Evolutionary conservation across 2,888 invertebrate genomes (phyloP), one percentile per base, ranked within the genome.

Genomic region (Platerodrilus igneus): DNA sequence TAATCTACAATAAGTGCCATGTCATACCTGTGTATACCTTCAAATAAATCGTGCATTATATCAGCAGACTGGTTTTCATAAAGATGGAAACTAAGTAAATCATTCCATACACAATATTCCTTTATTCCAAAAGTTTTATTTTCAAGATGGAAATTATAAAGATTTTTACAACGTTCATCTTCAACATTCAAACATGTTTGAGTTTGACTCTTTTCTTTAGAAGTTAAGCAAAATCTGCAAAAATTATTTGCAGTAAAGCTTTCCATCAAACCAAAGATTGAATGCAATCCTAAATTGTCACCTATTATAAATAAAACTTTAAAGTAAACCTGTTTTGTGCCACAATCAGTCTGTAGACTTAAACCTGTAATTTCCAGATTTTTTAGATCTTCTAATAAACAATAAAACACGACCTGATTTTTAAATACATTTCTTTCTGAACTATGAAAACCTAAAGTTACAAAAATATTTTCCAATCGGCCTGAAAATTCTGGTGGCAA

Each of bases 11-110:
- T 54, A 22, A 44, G 32, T 3, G 52, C 48, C 54, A 59, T 55
- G 19, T 50, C 58, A 47, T 60, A 57, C 28, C 57, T 34, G 31
- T 45, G 45, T 15, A 58, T 37, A 11, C 58, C 56, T 35, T 57
- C 52, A 42, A 41, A 52, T 14, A 58, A 28, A 37, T 63, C 59
- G 30, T 63, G 62, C 57, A 61, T 57, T n/a, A 59, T 45, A 39
- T 62, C 63, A 46, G 53, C 55, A 5, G 47, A 47, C 7, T 50
- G 18, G 48, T 60, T 63, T 16, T 47, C 37, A 30, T 53, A 55
- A 23, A 48, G 34, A 51, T 63, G 57, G 52, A 57, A 60, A 44
- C 46, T 38, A 11, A 40, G 19, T 27, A 52, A 33, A 9, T 35
- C 23, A 51, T 61, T 46, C 47, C 54, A 60, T 19, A 55, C 35